Evolutionary conservation across 2,797 vertebrate species (phyloP), one percentile per base, ranked within the genome.

Genomic region (Acipenser oxyrinchus): DNA sequence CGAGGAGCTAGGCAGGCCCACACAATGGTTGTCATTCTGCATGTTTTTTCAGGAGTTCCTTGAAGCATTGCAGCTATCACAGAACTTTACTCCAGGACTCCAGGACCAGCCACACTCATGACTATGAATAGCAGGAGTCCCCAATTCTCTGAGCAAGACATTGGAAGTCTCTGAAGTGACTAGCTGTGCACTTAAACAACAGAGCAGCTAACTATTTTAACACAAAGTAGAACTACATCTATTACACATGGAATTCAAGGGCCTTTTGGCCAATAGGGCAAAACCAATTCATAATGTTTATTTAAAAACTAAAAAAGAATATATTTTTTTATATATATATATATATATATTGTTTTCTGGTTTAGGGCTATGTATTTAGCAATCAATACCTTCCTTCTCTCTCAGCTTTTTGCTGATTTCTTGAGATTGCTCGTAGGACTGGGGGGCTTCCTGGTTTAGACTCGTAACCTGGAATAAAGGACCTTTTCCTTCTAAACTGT

Each of bases 401-500:
- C 12, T 62, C 60, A 37, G 18, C 60, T 62, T 10, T 62, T 10
- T 8, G 12, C 55, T 58, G 18, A 62, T 62, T 10, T 60, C 49
- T 15, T 53, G 58, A 48, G 15, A 60, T 62, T 76, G 70, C 69
- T 73, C 69, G 49, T 49, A 69, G 68, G 67, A 71, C 69, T 67
- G 66, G 68, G 74, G 68, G 15, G 10, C 71, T 66, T 76, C 67
- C 73, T 69, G 68, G 10, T 68, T 73, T 12, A 71, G 50, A 68
- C n/a, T 73, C 64, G 63, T 64, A 69, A 68, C 60, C 58, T 70
- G 69, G 66, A 77, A 49, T 75, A 68, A 51, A 62, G 58, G 55
- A 74, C 78, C 65, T 80, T 73, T 69, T 72, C 76, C 72, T 76
- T 70, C 64, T 72, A 80, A 76, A 79, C 77, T 59, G 62, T 74